Base-by-base conservation (phyloP, 2,797 vertebrate species). In the Streptopelia turtur region DNA sequence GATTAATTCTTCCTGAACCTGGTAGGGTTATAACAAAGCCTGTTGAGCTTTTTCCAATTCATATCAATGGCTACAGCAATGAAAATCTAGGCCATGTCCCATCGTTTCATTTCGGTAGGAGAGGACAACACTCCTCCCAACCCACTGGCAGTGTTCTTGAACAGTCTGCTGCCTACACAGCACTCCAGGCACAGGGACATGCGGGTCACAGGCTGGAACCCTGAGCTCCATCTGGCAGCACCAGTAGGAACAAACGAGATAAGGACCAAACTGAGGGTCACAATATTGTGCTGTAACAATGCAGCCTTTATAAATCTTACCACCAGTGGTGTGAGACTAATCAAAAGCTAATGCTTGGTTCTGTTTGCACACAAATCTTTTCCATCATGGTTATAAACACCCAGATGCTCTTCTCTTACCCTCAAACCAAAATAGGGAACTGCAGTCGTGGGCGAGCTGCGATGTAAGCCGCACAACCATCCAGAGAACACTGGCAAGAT, bases 381-480 rank as follows among this genome's bases (percentile, higher is more conserved):
- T 61, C 31, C 66, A 39, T 11, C 7, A 30, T 45, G 31, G 16
- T 92, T 93, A 65, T 27, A 41, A 78, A 79, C 37, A 63, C 13
- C 13, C 33, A 52, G 53, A 74, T 27, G 43, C 9, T 70, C 56
- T 59, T 59, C 64, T 80, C 41, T 65, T 71, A 6, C 13, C 43
- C 61, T 56, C 33, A 81, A 6, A 23, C 53, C 85, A 71, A 89
- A 93, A 41, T 13, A 47, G 61, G 14, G 30, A 77, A 28, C 71
- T 89, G 94, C 70, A 43, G 53, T 63, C 74, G 50, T 43, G 95
- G 79, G 94, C 16, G 10, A 83, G 55, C 80, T 87, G 95, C 8
- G 27, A 87, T 69, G 66, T 39, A 83, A 94, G 83, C 57, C 52
- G 78, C 37, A 43, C 47, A 50, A 47, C 80, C 82, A 55, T 57